Evolutionary conservation across 2,797 vertebrate species (phyloP), one percentile per base, ranked within the genome.

Genomic region (Morelia viridis): DNA sequence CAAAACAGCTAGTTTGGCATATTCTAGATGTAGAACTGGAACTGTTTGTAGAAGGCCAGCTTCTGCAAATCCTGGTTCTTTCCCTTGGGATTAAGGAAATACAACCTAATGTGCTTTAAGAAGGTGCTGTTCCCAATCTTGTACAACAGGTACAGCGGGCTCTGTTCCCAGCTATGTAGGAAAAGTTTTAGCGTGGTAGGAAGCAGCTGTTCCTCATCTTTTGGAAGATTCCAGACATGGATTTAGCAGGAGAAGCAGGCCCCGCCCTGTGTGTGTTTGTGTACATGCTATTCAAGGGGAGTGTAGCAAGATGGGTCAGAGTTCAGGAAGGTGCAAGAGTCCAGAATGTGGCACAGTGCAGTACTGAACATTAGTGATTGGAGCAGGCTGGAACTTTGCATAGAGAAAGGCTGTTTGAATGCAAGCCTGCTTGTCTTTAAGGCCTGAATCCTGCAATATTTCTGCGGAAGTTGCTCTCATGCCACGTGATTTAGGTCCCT

Each of bases 271-370:
- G 3, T 28, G 58, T 46, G 17, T 57, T 35, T 60, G 88, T 89
- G 87, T 85, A 71, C 58, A 4, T 41, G 57, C 88, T 50, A n/a
- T 57, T 46, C 1, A 0, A 24, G 61, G 53, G 57, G 62, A 24
- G 58, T 71, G 88, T 92, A 28, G 91, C 88, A 92, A 60, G 46
- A 11, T 12, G 10, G 92, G 85, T 92, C 92, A 90, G 58, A 92
- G 92, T 92, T 83, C 92, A 83, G 68, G 31, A 24, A 35, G 83
- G 68, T 87, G 19, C 65, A 62, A 41, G 26, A 92, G 85, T 88
- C 68, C 24, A 35, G 68, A 64, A 90, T 26, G 89, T 35, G 71
- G 50, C 76, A 35, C 13, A 8, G 58, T 31, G 9, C 15, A n/a
- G 31, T 61, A 6, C 2, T n/a, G 68, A 56, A 50, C 28, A 28